These are phyloP conservation scores for Ethmia dodecea DNA, from an alignment of 2,888 invertebrate species.

Conservation along the genomic window DNA sequence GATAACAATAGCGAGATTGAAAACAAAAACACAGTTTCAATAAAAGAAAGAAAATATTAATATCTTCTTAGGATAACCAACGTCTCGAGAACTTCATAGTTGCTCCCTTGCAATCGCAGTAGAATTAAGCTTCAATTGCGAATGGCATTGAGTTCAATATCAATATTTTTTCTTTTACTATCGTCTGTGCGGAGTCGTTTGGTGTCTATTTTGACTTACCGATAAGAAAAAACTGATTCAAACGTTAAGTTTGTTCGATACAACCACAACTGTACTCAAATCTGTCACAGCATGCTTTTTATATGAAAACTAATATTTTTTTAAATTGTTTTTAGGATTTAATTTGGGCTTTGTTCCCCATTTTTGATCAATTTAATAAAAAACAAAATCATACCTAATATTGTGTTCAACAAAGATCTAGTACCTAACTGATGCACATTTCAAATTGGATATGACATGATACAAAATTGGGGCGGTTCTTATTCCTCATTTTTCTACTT, in stretches of 20 bases:
- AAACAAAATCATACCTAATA: too few relatives aligned
- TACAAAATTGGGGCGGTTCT: too few relatives aligned
- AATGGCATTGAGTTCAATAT: constrained; percentile 31
- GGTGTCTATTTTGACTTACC: constrained; percentile 21
- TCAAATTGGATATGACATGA: too few relatives aligned
- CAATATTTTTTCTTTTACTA: constrained; percentile 26
- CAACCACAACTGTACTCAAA: too few relatives aligned
- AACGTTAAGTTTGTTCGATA: too few relatives aligned
- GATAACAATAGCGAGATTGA: background rate
- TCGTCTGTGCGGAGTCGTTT: constrained; percentile 22
- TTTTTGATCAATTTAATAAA: background rate
- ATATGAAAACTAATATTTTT: background rate
- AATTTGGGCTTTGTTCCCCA: background rate
- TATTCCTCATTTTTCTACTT: too few relatives aligned
- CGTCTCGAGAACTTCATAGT: constrained; percentile 26
- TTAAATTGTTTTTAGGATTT: background rate
- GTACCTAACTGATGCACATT: too few relatives aligned
- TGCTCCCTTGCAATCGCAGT: constrained; percentile 20
- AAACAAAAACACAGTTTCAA: background rate
- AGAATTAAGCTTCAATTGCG: constrained; percentile 30
- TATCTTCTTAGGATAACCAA: constrained; percentile 17
- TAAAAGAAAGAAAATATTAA: constrained; percentile 3
- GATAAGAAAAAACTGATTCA: too few relatives aligned
- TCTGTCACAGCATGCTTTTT: too few relatives aligned
- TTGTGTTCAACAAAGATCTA: too few relatives aligned